phyloP scores from a whole-genome alignment of 2,113 vertebrate species.

The Verasper variegatus region DNA sequence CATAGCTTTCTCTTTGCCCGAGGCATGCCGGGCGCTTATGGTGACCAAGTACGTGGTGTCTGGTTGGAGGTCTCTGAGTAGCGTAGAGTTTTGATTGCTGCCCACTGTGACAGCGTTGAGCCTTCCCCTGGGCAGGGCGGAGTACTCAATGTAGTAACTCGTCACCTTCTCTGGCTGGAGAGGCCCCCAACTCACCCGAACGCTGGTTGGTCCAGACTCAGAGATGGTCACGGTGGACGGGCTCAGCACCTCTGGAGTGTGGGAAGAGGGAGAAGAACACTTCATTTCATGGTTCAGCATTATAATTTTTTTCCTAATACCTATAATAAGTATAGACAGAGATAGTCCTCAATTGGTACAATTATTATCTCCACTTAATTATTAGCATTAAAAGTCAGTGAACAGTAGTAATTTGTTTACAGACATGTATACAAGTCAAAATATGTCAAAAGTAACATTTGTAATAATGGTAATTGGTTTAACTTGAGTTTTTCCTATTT shows the following conservation, averaged over 20 bases:
- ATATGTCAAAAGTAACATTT: too few relatives aligned
- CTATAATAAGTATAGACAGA: too few relatives aligned
- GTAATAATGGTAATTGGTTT: too few relatives aligned
- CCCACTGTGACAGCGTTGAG: conserved; percentile 79
- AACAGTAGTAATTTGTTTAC: too few relatives aligned
- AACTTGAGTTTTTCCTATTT: too few relatives aligned
- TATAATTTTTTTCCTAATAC: background rate
- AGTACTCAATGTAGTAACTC: conserved; percentile 87
- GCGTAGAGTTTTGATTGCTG: conserved; percentile 83
- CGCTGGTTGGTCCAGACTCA: conserved; percentile 81
- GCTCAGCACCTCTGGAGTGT: conserved; percentile 76
- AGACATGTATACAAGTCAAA: too few relatives aligned
- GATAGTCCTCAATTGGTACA: too few relatives aligned
- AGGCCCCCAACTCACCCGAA: conserved; percentile 91
- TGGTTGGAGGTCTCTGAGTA: conserved; percentile 86
- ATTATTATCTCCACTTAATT: too few relatives aligned
- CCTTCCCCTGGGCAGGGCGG: conserved; percentile 83
- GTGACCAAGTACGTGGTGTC: conserved; percentile 93
- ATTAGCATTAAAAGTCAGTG: too few relatives aligned
- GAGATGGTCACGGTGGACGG: conserved; percentile 87
- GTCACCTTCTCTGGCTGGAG: conserved; percentile 75
- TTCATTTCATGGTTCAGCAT: background rate
- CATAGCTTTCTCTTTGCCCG: conserved; percentile 88
- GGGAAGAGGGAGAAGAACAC: background rate
- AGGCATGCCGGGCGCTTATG: conserved; percentile 84